Percentiles rank a stretch among this genome's conserved stretches.
These are phyloP conservation scores for Malaclemys terrapin DNA, from an alignment of 2,113 vertebrate species.

Conservation along the genomic window DNA sequence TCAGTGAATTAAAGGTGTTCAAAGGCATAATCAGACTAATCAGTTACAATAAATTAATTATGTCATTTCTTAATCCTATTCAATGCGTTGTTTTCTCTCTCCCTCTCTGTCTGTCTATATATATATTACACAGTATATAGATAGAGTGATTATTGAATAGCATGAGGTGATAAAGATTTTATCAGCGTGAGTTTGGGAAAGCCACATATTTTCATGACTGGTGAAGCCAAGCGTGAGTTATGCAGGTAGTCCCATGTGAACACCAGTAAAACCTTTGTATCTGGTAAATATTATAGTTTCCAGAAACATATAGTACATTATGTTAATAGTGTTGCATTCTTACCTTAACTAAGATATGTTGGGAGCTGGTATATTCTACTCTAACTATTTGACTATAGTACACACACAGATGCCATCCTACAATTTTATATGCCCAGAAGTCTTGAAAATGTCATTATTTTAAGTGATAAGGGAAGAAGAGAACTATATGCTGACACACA, in stretches of 20 bases:
- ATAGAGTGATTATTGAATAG: not conserved
- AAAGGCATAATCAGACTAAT: constrained; percentile 45
- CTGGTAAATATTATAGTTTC: not conserved
- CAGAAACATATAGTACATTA: not conserved
- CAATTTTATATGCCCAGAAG: not conserved
- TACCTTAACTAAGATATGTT: not conserved
- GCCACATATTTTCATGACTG: not conserved
- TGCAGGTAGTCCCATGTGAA: not conserved
- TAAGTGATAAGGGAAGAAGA: not conserved
- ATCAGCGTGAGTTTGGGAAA: not conserved
- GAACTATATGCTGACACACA: not conserved
- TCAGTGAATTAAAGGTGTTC: constrained; percentile 63
- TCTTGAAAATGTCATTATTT: not conserved
- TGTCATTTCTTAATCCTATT: constrained; percentile 22
- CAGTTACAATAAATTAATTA: constrained; percentile 21
- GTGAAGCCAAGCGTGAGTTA: not conserved
- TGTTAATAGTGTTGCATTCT: not conserved
- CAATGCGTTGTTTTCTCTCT: not conserved
- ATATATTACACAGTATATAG: constrained; percentile 6
- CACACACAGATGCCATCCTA: not conserved
- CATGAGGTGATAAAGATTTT: not conserved
- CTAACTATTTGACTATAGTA: not conserved
- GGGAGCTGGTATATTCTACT: not conserved
- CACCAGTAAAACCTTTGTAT: not conserved
- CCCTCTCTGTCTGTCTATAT: not conserved